Evolutionary conservation across 2,113 vertebrate genomes (phyloP), one percentile per base, ranked within the genome.

Genomic region (Heterotilapia buettikoferi): DNA sequence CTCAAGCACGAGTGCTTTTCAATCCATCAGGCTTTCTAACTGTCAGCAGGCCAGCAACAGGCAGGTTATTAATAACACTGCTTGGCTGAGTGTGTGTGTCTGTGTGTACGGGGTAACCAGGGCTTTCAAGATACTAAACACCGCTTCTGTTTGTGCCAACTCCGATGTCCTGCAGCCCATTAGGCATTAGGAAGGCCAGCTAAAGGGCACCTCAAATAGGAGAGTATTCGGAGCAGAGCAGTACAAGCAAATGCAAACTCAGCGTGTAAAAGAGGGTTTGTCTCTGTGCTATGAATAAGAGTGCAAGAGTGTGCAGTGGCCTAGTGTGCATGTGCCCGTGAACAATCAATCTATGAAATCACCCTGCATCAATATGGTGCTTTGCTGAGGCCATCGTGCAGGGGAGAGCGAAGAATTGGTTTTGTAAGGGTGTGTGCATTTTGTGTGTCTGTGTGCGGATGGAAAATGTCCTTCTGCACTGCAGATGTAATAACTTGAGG

Each of bases 51-150:
- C 92, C 93, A 93, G 92, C 95, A 96, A 89, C 93, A 92, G 94
- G 92, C 92, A 52, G 86, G 94, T 94, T 97, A 96, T 97, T 95
- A 96, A 96, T 97, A 97, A 92, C 91, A 5, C 47, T 59, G 85
- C 71, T 88, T 84, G 93, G 79, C 78, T 94, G 80, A 13, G 52
- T 3, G 33, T 84, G 93, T 56, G 19, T 82, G 94, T 68, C 80
- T 94, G 80, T 84, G 89, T 89, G 43, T 90, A 81, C 43, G 71
- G 87, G 85, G 92, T 94, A 89, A 92, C 95, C 88, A 93, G 83
- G 92, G 93, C 57, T 94, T 80, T 88, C 83, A 83, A 86, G 88
- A 93, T 90, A 94, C 92, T 81, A 47, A 90, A 93, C 90, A 87
- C 89, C 90, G 88, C 63, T 82, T 90, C 90, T 92, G 86, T 94